Evolutionary conservation across 2,797 vertebrate species (phyloP), one percentile per base, ranked within the genome.

Genomic region (Pseudocheirus occidentalis): DNA sequence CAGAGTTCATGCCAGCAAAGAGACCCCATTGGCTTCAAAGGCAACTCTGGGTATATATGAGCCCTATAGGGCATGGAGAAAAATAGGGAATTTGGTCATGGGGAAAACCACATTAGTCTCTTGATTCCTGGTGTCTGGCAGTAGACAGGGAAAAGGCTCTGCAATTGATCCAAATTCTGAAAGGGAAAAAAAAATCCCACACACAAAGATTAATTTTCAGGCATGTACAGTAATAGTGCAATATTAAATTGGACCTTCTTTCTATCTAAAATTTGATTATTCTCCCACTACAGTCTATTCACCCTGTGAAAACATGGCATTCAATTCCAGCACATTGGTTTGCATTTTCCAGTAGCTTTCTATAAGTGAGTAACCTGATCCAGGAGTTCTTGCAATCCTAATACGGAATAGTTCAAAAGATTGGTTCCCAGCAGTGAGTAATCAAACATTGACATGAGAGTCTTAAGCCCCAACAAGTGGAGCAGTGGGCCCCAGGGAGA

Each of bases 231-330:
- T 97, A 97, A 96, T 95, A 54, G 93, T 92, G 57, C 28, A 94
- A 96, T 97, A 98, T 97, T 96, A 97, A 98, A 96, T 95, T 95
- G 97, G 92, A 95, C 94, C 95, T 94, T 95, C 87, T 91, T 97
- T 95, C 95, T 97, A 89, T 95, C 96, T 97, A 91, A 96, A 98
- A 97, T 96, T 96, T 96, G 97, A 97, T 98, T 96, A 95, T 97
- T 98, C 96, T 95, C 96, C 90, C 24, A 96, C 89, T 95, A 89
- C 93, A 58, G 62, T 93, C 90, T 40, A 59, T 92, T 97, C 52
- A 91, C 59, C 95, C 90, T 90, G 90, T 94, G 97, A 94, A 97
- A 97, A 97, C 96, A 95, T 58, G 57, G 92, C 92, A 95, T 94
- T 95, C 95, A 97, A 97, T 98, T 94, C 95, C 90, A 95, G 34